Evolutionary conservation across 2,797 vertebrate species (phyloP), one percentile per base, ranked within the genome.

Genomic region (Acanthornis magna): DNA sequence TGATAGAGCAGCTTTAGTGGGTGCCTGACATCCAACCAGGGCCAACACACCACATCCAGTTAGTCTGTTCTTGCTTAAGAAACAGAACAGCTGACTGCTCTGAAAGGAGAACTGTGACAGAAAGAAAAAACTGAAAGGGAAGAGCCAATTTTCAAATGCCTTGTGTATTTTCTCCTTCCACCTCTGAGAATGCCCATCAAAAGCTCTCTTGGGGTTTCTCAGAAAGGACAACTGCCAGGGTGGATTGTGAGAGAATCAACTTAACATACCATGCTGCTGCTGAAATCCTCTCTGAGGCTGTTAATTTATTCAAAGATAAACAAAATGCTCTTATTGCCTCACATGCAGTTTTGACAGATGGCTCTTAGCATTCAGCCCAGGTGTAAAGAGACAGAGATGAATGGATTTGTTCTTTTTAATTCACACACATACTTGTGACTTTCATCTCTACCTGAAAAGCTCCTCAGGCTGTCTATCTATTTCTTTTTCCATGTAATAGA

Each of bases 301-400:
- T 96, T 97, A 96, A 97, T 98, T 97, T 97, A 97, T 96, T 90
- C 95, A 95, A 72, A 94, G 82, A 96, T 95, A 97, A 97, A 97
- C 95, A 98, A 97, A 97, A 95, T 47, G 5, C 17, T 94, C 80
- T 96, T 97, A 89, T 94, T 97, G 60, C 40, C 36, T 95, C 78
- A 30, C 72, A 75, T 78, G 61, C 40, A 72, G 20, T 94, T 97
- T 96, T 97, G 96, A 97, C 97, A 98, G 96, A 96, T 97, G 97
- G 91, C 63, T 92, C 36, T 92, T 92, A 95, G 73, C 54, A 96
- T 97, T 96, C 93, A 96, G 82, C 62, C 61, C 91, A 97, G 89
- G 85, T 98, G 73, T 96, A 97, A 97, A 96, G 88, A 97, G 94
- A 95, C 94, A 97, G 84, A 97, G 95, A 97, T 96, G 93, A 97